Percentiles rank a stretch among this genome's conserved stretches.
phyloP scores from a whole-genome alignment of 2,888 invertebrate genomes.

The Clunio marinus region DNA sequence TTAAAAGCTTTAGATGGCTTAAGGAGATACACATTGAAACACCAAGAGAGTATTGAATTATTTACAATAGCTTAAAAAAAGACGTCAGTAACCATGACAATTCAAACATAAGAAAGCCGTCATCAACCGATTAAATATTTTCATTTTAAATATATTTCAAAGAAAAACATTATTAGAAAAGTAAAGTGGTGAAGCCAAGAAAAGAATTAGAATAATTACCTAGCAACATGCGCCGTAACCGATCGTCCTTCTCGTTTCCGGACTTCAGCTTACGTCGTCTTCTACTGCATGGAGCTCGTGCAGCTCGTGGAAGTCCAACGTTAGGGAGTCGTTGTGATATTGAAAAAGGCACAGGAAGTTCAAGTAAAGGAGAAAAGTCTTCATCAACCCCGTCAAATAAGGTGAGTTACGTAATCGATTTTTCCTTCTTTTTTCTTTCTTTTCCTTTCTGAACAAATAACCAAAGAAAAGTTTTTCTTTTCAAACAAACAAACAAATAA shows the following conservation, averaged over 20 bases:
- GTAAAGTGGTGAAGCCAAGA: neutral
- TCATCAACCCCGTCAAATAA: conserved; percentile 19
- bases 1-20: neutral
- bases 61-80: neutral
- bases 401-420: conserved; percentile 18
- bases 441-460: neutral
- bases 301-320: conserved; percentile 43
- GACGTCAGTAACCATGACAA: conserved; percentile 8
- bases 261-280: conserved; percentile 44
- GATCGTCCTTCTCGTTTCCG: conserved; percentile 40
- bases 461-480: no score
- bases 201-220: no score
- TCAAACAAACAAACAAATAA: no score
- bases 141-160: neutral
- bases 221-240: conserved; percentile 36
- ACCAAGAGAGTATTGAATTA: neutral
- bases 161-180: neutral
- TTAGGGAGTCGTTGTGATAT: conserved; percentile 44
- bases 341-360: conserved; percentile 41
- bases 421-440: neutral
- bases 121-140: neutral
- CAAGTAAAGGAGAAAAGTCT: conserved; percentile 21
- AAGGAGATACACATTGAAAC: neutral
- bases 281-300: conserved; percentile 43
- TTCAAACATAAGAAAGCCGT: neutral